phyloP scores from a whole-genome alignment of 2,888 invertebrate species.

The Cryptocheilus praepositus region DNA sequence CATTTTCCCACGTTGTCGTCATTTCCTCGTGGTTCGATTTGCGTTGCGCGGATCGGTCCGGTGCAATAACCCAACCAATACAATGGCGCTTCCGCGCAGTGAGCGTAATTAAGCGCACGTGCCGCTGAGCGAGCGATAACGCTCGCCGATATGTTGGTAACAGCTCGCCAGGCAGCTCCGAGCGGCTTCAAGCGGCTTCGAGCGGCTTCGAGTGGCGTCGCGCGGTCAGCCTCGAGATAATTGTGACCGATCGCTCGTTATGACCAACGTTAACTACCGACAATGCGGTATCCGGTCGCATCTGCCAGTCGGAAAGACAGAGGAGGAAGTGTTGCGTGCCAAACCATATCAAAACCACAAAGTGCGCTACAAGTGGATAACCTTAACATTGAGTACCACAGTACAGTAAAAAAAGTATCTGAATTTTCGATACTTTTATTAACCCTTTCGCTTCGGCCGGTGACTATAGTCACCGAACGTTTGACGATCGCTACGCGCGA shows the following conservation, averaged over 20 bases:
- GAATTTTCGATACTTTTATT: too few relatives aligned
- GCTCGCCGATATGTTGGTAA: not conserved
- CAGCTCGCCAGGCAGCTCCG: not conserved
- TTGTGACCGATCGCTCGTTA: slow-evolving; percentile 53
- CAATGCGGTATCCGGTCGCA: slow-evolving; percentile 23
- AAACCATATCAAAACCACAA: too few relatives aligned
- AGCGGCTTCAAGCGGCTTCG: too few relatives aligned
- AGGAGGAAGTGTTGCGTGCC: too few relatives aligned
- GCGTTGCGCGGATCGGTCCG: not conserved
- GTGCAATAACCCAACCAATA: slow-evolving; percentile 39
- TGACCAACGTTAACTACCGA: slow-evolving; percentile 43
- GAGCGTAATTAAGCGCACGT: slow-evolving; percentile 50
- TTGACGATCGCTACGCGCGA: too few relatives aligned
- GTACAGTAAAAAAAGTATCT: too few relatives aligned
- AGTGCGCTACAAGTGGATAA: too few relatives aligned
- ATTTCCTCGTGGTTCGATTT: not conserved
- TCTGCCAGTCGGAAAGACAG: not conserved
- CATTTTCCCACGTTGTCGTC: not conserved
- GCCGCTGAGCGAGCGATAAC: slow-evolving; percentile 29
- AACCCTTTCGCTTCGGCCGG: too few relatives aligned
- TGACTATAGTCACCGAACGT: too few relatives aligned
- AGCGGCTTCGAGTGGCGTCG: too few relatives aligned
- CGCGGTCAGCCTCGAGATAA: slow-evolving; percentile 33
- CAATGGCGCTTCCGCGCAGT: slow-evolving; percentile 31
- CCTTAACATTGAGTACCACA: too few relatives aligned